Conservation (phyloP, 2,113 vertebrate genomes). For the Phylloscopus whistleri region DNA sequence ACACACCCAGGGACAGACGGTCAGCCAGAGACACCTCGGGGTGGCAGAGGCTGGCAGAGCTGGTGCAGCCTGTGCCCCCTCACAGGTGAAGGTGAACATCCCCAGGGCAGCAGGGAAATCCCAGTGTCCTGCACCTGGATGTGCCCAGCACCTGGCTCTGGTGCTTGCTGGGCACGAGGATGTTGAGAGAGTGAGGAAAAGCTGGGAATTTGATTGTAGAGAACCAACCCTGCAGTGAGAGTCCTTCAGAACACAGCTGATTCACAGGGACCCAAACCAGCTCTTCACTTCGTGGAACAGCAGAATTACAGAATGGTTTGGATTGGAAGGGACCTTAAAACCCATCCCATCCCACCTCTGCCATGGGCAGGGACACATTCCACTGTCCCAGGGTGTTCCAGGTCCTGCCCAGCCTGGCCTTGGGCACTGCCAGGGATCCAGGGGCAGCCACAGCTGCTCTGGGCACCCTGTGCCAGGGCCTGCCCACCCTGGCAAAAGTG, state of each 20-base stretch:
- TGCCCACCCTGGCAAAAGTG: too few species aligned
- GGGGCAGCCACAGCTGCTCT: too few species aligned
- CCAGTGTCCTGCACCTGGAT: too few species aligned
- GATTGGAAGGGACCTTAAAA: not conserved
- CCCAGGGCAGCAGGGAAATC: not conserved
- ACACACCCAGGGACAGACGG: not conserved
- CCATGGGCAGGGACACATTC: too few species aligned
- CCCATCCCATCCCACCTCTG: not conserved
- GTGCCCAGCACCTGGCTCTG: not conserved
- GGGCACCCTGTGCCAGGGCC: too few species aligned
- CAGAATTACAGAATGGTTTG: not conserved
- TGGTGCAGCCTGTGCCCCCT: not conserved
- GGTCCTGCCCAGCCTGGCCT: too few species aligned
- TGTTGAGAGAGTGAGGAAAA: not conserved
- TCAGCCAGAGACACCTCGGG: rapidly evolving
- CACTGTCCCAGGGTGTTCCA: too few species aligned
- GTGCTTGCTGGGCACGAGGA: rapidly evolving
- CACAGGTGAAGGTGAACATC: rapidly evolving
- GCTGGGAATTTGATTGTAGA: not conserved
- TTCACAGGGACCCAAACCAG: not conserved
- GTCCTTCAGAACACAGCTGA: not conserved
- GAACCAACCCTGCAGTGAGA: not conserved
- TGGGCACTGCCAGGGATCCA: too few species aligned
- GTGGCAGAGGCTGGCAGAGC: not conserved
- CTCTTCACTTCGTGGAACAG: too few species aligned